These are phyloP conservation scores for Hydrophis major DNA, from an alignment of 2,797 vertebrate species.

Conservation along the genomic window DNA sequence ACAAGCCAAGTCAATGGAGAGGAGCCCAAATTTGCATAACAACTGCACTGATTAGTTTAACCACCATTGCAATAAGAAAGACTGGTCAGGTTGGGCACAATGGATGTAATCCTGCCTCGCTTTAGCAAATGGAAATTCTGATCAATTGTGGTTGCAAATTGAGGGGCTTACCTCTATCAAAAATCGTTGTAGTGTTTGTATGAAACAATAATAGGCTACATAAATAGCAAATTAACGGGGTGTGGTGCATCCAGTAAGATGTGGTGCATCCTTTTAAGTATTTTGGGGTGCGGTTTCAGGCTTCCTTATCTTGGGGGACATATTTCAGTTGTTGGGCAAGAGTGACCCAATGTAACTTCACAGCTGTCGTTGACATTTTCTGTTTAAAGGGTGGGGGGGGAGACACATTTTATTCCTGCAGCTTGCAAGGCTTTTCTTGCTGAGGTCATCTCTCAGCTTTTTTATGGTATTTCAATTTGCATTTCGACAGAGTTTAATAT, in stretches of 20 bases:
- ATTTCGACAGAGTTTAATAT: neutral
- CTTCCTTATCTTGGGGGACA: neutral
- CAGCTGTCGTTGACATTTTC: neutral
- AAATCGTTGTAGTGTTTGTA: neutral
- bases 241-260: neutral
- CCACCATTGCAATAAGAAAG: no score
- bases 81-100: no score
- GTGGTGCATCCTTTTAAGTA: neutral
- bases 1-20: no score
- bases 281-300: neutral
- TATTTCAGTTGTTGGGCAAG: neutral
- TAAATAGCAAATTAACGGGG: neutral
- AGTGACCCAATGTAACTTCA: neutral
- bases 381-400: neutral
- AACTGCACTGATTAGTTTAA: no score
- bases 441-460: neutral
- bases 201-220: neutral
- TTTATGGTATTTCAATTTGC: neutral
- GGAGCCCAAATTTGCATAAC: no score
- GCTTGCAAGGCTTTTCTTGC: neutral
- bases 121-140: no score
- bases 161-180: neutral
- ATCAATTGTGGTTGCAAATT: no score
- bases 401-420: neutral
- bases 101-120: no score